phyloP scores from a whole-genome alignment of 1,140 invertebrate species.

The Leptinotarsa lineolata region DNA sequence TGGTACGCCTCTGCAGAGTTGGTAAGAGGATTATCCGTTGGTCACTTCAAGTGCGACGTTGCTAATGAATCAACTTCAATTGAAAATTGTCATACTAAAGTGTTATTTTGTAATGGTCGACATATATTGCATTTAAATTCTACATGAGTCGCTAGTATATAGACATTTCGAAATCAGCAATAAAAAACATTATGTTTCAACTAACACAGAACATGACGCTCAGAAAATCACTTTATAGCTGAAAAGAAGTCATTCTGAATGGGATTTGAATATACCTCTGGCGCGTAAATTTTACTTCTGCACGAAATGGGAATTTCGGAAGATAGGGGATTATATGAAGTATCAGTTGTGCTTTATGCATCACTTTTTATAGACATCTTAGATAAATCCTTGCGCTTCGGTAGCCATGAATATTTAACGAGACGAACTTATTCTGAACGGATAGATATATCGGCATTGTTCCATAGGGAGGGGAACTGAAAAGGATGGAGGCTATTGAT shows the following conservation, averaged over 20 bases:
- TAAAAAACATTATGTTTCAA: conserved; percentile 9
- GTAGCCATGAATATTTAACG: conserved; percentile 18
- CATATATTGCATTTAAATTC: too few relatives aligned
- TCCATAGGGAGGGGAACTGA: neutral
- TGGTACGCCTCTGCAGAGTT: too few relatives aligned
- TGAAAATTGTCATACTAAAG: too few relatives aligned
- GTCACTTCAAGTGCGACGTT: too few relatives aligned
- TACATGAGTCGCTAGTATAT: too few relatives aligned
- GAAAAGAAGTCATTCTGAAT: conserved; percentile 13
- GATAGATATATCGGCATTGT: conserved; percentile 15
- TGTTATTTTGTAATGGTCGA: too few relatives aligned
- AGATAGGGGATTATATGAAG: conserved; percentile 18
- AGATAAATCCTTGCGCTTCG: conserved; percentile 15
- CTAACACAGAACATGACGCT: neutral
- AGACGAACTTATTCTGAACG: neutral
- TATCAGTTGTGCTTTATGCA: conserved; percentile 21
- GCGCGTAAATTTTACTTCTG: conserved; percentile 18
- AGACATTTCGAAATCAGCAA: too few relatives aligned
- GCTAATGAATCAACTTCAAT: too few relatives aligned
- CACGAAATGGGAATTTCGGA: conserved; percentile 11
- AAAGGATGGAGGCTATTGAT: neutral
- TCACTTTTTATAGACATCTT: conserved; percentile 17
- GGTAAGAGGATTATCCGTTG: too few relatives aligned
- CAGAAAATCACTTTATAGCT: conserved; percentile 1
- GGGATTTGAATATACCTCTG: conserved; percentile 7